Conservation (phyloP, 2,113 vertebrate species). For the Arothron firmamentum region DNA sequence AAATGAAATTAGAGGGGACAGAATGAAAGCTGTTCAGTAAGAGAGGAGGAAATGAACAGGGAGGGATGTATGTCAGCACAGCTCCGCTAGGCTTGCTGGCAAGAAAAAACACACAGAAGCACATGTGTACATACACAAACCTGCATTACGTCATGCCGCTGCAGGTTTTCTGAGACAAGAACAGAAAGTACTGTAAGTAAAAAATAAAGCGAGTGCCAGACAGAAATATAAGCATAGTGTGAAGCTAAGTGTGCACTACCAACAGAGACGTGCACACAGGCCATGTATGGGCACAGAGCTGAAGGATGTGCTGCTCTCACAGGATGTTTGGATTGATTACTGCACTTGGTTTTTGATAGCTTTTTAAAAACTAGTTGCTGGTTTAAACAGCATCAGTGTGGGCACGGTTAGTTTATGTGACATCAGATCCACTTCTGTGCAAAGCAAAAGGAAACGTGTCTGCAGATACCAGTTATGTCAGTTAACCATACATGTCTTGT, state of each 20-base stretch:
- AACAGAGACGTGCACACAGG: neutral
- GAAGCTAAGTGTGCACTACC: neutral
- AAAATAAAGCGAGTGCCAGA: neutral
- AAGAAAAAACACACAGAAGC: constrained; percentile 49
- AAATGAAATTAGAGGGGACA: neutral
- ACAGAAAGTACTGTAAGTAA: constrained; percentile 23
- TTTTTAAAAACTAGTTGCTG: constrained; percentile 3
- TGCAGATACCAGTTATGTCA: no score
- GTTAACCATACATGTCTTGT: no score
- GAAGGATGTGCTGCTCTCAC: constrained; percentile 10
- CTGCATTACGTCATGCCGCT: constrained; percentile 35
- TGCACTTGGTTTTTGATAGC: constrained; percentile 25
- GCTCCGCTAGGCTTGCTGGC: constrained; percentile 27
- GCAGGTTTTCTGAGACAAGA: constrained; percentile 49
- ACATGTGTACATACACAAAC: constrained; percentile 27
- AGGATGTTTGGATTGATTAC: constrained; percentile 30
- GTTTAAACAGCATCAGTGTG: constrained; percentile 11
- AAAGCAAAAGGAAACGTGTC: constrained; percentile 3
- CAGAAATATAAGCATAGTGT: constrained; percentile 1
- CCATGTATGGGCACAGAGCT: neutral
- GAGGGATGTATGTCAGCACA: constrained; percentile 40
- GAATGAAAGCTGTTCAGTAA: neutral
- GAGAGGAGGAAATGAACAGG: neutral
- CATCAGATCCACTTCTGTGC: constrained; percentile 16
- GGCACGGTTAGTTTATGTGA: neutral